Evolutionary conservation across 2,113 vertebrate genomes (phyloP).

Genomic region (Butorides virescens): DNA sequence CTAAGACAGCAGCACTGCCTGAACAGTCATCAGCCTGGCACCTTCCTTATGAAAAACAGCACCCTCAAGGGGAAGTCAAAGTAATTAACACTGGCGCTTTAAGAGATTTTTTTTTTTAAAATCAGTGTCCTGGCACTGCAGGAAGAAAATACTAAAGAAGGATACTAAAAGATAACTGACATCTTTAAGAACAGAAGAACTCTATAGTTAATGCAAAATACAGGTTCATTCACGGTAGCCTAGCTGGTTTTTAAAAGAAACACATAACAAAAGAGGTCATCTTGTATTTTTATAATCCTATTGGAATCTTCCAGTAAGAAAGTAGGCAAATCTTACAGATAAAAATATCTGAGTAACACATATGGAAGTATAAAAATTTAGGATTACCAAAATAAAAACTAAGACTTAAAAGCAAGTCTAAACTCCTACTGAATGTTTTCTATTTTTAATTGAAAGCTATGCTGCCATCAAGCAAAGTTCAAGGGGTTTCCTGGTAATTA

Average conservation of each 20-base stretch:
- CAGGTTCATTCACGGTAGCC: background rate
- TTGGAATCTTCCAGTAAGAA: background rate
- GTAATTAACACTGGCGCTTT: background rate
- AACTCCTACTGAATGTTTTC: background rate
- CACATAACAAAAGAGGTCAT: background rate
- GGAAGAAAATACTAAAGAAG: background rate
- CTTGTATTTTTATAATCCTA: background rate
- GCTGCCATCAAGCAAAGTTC: background rate
- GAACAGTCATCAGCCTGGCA: background rate
- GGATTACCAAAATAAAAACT: background rate
- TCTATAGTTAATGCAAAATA: background rate
- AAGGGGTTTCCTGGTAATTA: background rate
- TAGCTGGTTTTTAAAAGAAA: background rate
- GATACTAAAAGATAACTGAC: background rate
- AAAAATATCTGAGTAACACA: background rate
- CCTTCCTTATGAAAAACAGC: rapidly evolving
- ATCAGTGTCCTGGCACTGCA: background rate
- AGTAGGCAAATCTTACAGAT: background rate
- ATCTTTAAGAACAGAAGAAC: background rate
- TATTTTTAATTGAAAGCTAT: background rate
- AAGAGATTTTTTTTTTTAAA: background rate
- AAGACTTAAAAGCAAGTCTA: background rate
- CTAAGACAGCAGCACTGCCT: background rate
- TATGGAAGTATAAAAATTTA: background rate
- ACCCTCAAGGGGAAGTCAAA: background rate